Conservation (phyloP, 2,888 invertebrate genomes). For the Pachycephus smyrnensis region DNA sequence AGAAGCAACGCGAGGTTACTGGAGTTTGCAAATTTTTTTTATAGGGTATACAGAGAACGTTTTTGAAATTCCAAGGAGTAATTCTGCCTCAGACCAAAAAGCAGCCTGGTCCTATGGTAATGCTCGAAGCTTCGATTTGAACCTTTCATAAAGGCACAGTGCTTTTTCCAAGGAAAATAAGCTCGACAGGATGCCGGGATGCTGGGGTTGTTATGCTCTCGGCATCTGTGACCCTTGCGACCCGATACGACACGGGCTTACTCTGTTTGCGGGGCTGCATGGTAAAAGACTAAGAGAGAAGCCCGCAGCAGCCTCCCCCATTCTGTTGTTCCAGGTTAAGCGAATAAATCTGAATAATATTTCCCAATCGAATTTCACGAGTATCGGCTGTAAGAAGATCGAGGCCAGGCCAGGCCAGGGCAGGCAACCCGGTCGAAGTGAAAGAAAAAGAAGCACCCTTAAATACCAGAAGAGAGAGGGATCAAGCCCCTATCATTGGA, state of each 20-base stretch:
- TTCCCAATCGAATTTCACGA: slow-evolving; percentile 24
- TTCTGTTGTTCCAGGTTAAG: slow-evolving; percentile 39
- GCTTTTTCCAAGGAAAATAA: slow-evolving; percentile 43
- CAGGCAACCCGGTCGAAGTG: background rate
- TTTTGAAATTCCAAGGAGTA: background rate
- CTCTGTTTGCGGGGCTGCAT: slow-evolving; percentile 17
- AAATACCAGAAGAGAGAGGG: background rate
- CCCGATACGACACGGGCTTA: slow-evolving; percentile 42
- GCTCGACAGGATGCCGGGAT: slow-evolving; percentile 31
- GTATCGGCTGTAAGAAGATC: background rate
- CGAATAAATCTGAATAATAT: slow-evolving; percentile 51
- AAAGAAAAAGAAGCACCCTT: background rate
- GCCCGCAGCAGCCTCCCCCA: background rate
- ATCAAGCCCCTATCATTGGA: background rate
- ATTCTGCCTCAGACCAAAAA: background rate
- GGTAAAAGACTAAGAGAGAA: slow-evolving; percentile 19
- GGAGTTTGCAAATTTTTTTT: background rate
- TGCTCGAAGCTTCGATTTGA: background rate
- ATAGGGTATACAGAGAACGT: background rate
- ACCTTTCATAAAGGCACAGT: slow-evolving; percentile 44
- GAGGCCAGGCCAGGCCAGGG: background rate
- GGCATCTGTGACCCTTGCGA: slow-evolving; percentile 51
- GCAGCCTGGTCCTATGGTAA: slow-evolving; percentile 2
- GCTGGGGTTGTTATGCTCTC: slow-evolving; percentile 45
- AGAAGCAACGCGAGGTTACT: background rate